Base-by-base conservation (phyloP, 2,888 invertebrate species). In the Vannuccia rotundouncinata region DNA sequence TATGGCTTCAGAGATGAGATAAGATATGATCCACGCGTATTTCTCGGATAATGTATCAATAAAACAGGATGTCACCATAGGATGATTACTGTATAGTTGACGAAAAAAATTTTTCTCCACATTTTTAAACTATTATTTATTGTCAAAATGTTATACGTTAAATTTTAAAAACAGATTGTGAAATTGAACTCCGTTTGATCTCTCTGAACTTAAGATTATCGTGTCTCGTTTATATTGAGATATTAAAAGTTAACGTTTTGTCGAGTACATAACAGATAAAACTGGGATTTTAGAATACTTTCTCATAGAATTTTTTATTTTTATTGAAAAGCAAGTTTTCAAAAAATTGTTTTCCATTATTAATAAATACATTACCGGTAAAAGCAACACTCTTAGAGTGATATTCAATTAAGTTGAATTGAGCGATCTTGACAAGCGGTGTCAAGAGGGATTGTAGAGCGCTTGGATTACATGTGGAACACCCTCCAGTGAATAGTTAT, bases 351-450 rank as follows among this genome's bases (percentile, higher is more conserved):
- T n/a, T n/a, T n/a, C n/a, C n/a, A n/a, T n/a, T n/a, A n/a, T n/a
- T n/a, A n/a, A n/a, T 66, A n/a, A 66, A 66, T 22, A 66, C 13
- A 66, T 66, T 66, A 27, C 66, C 66, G 66, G 25, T 66, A 66
- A 66, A 45, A 66, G 66, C 22, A 66, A 66, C 66, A 66, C 66
- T 17, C 25, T n/a, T 66, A 66, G 22, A 66, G 66, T 22, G 66
- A 66, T 22, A 2, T 66, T 66, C 25, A 66, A 66, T 66, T 66
- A 66, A 66, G 5, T 13, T 66, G 66, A 66, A 27, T 13, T 66
- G 22, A 66, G 66, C 25, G 66, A 17, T 66, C 66, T 22, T 66
- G 66, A 66, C 66, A 66, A 22, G 45, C 2, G 66, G 22, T 66
- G 66, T 66, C 66, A 66, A n/a, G 66, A 22, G 66, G 66, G 25